phyloP scores from a whole-genome alignment of 1,140 invertebrate genomes.

The Pseudobourletiella spinata region DNA sequence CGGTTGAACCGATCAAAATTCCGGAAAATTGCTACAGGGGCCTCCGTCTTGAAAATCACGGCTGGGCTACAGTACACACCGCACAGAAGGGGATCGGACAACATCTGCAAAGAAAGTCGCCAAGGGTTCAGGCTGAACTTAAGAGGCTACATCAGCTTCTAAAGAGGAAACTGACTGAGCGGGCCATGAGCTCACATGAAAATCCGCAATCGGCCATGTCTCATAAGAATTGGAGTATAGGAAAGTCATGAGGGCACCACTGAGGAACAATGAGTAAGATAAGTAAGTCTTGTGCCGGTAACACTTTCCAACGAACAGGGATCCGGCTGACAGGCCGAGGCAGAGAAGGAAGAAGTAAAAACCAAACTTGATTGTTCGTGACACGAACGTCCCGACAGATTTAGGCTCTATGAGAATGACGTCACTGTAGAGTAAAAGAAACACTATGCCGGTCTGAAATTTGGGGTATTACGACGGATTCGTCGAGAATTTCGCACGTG shows the following conservation, averaged over 20 bases:
- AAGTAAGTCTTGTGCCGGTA: neutral
- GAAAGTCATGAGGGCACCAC: neutral
- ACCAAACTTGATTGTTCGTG: neutral
- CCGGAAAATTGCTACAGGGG: neutral
- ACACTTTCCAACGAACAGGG: neutral
- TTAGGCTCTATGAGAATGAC: neutral
- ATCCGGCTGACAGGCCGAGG: neutral
- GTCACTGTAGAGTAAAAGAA: neutral
- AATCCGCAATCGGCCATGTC: conserved; percentile 2
- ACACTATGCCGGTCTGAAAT: too few species aligned
- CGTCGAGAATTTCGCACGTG: too few species aligned
- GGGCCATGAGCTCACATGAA: neutral
- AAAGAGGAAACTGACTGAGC: too few species aligned
- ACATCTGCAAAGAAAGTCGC: neutral
- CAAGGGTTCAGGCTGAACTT: too few species aligned
- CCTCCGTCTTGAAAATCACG: neutral
- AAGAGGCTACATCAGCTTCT: too few species aligned
- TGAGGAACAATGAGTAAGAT: neutral
- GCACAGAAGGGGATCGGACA: neutral
- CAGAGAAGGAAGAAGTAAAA: neutral
- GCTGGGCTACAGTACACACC: neutral
- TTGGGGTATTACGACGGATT: too few species aligned
- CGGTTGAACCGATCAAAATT: neutral
- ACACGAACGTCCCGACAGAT: neutral
- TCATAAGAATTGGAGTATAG: neutral